phyloP scores from a whole-genome alignment of 2,113 vertebrate genomes.

The Stigmatopora nigra region DNA sequence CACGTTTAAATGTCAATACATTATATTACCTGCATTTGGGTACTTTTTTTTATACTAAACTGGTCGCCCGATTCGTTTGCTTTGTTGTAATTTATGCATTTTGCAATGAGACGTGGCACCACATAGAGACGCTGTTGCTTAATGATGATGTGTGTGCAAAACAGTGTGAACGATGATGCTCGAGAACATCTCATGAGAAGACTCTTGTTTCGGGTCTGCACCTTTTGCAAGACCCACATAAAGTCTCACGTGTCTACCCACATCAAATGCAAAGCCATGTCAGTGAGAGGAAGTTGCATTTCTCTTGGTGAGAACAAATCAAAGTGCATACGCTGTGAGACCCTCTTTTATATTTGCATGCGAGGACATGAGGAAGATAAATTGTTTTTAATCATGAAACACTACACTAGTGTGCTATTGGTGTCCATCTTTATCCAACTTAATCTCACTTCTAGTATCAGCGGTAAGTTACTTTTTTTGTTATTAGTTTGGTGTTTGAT shows the following conservation, averaged over 20 bases:
- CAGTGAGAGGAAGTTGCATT: constrained; percentile 40
- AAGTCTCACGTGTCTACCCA: constrained; percentile 19
- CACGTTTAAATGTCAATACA: no score
- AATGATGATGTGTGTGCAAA: not conserved
- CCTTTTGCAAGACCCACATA: constrained; percentile 28
- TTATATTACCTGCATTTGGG: no score
- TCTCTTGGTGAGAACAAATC: constrained; percentile 3
- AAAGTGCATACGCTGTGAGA: constrained; percentile 4
- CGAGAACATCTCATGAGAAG: constrained; percentile 16
- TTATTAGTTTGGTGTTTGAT: not conserved
- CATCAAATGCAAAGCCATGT: not conserved
- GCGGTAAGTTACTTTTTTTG: constrained; percentile 36
- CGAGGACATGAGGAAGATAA: not conserved
- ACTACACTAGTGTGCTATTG: constrained; percentile 2
- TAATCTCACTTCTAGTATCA: constrained; percentile 21
- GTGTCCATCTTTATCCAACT: constrained; percentile 21
- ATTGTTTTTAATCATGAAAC: constrained; percentile 34
- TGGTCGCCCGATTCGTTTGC: no score
- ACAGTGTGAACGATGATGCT: not conserved
- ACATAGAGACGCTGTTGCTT: not conserved
- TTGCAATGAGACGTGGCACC: not conserved
- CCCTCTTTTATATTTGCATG: constrained; percentile 1
- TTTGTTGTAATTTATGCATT: no score
- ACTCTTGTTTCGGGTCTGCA: not conserved
- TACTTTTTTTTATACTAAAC: no score